Percentiles rank a stretch among this genome's conserved stretches.
Evolutionary conservation across 2,888 invertebrate genomes (phyloP).

Genomic region (Empis livida): DNA sequence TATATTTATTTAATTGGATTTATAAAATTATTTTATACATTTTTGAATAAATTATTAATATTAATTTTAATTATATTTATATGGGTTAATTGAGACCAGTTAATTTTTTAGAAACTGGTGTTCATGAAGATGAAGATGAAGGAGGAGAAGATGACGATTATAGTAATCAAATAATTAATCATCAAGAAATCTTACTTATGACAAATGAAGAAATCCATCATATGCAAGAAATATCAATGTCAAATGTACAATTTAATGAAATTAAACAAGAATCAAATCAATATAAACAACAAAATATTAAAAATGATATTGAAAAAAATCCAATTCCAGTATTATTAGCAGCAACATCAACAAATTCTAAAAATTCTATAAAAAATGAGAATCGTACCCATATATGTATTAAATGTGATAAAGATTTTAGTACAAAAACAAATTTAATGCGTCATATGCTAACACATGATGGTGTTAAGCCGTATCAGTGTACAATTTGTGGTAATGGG

Average conservation of each 20-base stretch:
- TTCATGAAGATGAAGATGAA: constrained; percentile 7
- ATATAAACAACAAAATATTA: constrained; percentile 3
- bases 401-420: constrained; percentile 26
- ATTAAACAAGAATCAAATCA: not conserved
- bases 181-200: too few species aligned
- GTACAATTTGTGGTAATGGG: constrained; percentile 22
- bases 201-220: not conserved
- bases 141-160: constrained; percentile 1
- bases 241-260: constrained; percentile 1
- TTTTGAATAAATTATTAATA: too few species aligned
- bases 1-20: too few species aligned
- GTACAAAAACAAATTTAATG: constrained; percentile 27
- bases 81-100: too few species aligned
- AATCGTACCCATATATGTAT: constrained; percentile 17
- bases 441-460: constrained; percentile 25
- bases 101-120: too few species aligned
- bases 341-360: constrained; percentile 1
- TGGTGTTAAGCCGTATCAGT: constrained; percentile 23
- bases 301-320: constrained; percentile 1
- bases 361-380: constrained; percentile 1
- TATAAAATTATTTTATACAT: too few species aligned
- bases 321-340: not conserved
- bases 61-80: too few species aligned
- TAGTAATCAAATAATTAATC: not conserved
- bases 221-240: not conserved